Base-by-base conservation (phyloP, 2,888 invertebrate genomes). In the Perizoma flavofasciatum region DNA sequence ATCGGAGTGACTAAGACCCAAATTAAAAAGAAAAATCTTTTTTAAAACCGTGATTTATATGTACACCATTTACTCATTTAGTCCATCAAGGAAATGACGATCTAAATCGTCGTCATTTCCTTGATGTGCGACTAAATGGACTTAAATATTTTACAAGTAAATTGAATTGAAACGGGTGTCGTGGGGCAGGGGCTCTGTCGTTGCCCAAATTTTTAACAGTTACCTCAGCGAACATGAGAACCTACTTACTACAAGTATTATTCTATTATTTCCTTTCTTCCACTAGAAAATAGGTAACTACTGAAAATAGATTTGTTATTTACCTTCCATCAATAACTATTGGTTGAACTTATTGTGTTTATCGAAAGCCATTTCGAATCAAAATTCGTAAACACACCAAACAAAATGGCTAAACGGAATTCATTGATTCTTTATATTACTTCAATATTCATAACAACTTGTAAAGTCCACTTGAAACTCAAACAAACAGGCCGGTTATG, bases 71-170 rank as follows among this genome's bases (percentile, higher is more conserved):
- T n/a, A n/a, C n/a, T n/a, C n/a, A n/a, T n/a, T n/a, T n/a, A n/a
- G n/a, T n/a, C n/a, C n/a, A n/a, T n/a, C n/a, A n/a, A n/a, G n/a
- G n/a, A n/a, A n/a, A n/a, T n/a, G n/a, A n/a, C n/a, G n/a, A n/a
- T n/a, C n/a, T n/a, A n/a, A n/a, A n/a, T n/a, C n/a, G n/a, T n/a
- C n/a, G n/a, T 72, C 70, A 71, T 77, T 73, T 70, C 64, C 62
- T 66, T 76, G 73, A 70, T 71, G 71, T 69, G 57, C 68, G 67
- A 71, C 71, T 77, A 77, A 79, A 81, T 79, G 72, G 69, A 74
- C 71, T 72, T 81, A 75, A 81, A 83, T 82, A 80, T 82, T 81
- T 76, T 65, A 77, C 59, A 71, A 73, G 73, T 66, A 77, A 81
- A 82, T 80, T 78, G 73, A 80, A 82, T 80, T 78, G 73, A 75